Conservation (phyloP, 2,113 vertebrate species). For the Dendropsophus ebraccatus region DNA sequence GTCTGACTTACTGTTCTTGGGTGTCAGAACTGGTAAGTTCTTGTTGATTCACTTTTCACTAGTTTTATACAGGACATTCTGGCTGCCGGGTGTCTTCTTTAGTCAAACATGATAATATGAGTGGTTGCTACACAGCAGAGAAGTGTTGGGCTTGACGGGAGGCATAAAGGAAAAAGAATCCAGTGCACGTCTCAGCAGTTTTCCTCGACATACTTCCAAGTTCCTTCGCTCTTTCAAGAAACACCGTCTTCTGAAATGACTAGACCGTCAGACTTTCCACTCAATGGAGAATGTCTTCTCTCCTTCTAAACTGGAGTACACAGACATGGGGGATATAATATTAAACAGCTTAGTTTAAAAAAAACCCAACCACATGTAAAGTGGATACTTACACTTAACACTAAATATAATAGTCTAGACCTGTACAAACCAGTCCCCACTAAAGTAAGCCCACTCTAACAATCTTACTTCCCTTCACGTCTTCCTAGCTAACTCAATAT, state of each 20-base stretch:
- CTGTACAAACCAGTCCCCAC: not conserved
- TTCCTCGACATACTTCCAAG: slow-evolving; percentile 10
- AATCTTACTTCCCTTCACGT: not conserved
- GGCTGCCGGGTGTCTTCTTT: not conserved
- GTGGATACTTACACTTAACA: slow-evolving; percentile 37
- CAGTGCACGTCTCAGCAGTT: slow-evolving; percentile 2
- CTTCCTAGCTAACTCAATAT: not conserved
- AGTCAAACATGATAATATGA: not conserved
- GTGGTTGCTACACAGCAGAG: not conserved
- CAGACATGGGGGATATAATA: slow-evolving; percentile 50
- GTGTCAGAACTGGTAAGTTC: not conserved
- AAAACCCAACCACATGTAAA: slow-evolving; percentile 40
- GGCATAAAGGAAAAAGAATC: slow-evolving; percentile 5
- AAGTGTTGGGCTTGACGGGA: slow-evolving; percentile 5
- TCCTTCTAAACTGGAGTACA: slow-evolving; percentile 47
- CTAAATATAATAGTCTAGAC: slow-evolving; percentile 30
- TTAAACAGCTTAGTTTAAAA: slow-evolving; percentile 44
- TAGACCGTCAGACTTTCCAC: slow-evolving; percentile 35
- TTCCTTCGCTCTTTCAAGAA: slow-evolving; percentile 19
- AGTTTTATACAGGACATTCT: not conserved
- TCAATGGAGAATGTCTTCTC: slow-evolving; percentile 39
- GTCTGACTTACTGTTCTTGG: slow-evolving; percentile 19
- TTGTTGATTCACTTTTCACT: slow-evolving; percentile 1
- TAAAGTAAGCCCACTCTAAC: not conserved
- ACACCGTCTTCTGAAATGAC: slow-evolving; percentile 35